phyloP scores from a whole-genome alignment of 1,140 invertebrate genomes.

The Halictus rubicundus region DNA sequence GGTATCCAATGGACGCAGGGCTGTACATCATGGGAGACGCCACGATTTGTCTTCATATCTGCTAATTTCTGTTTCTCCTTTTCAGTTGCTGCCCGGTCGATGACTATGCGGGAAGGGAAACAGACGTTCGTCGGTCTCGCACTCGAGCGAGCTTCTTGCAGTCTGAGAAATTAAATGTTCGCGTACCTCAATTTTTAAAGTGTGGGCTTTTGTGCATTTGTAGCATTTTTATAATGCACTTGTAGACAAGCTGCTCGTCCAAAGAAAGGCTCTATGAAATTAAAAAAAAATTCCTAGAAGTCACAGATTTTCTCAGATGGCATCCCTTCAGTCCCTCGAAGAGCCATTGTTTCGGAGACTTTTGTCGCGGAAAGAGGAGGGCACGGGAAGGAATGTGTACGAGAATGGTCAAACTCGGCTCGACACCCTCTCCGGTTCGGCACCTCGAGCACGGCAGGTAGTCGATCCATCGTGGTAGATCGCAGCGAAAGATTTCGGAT shows the following conservation, averaged over 20 bases:
- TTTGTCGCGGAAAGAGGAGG: not conserved
- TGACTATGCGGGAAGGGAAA: too few relatives aligned
- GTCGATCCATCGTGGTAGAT: slow-evolving; percentile 47
- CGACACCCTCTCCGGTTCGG: slow-evolving; percentile 29
- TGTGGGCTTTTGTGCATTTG: too few relatives aligned
- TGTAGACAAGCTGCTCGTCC: too few relatives aligned
- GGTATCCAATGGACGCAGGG: not conserved
- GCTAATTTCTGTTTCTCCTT: slow-evolving; percentile 3
- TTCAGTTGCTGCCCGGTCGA: too few relatives aligned
- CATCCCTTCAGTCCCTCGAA: not conserved
- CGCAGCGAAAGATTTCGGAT: slow-evolving; percentile 36
- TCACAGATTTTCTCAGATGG: too few relatives aligned
- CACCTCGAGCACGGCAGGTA: slow-evolving; percentile 46
- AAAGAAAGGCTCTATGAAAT: too few relatives aligned
- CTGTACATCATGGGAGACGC: slow-evolving; percentile 5
- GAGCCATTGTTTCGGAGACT: not conserved
- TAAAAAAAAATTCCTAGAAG: too few relatives aligned
- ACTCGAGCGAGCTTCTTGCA: too few relatives aligned
- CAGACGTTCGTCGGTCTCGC: too few relatives aligned
- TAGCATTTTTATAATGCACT: too few relatives aligned
- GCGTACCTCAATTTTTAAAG: too few relatives aligned
- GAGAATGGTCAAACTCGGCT: not conserved
- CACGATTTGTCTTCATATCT: slow-evolving; percentile 34
- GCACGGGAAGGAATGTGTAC: not conserved
- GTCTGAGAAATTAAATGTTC: too few relatives aligned